Evolutionary conservation across 2,888 invertebrate genomes (phyloP), one percentile per base, ranked within the genome.

Genomic region (Sisyra nigra): DNA sequence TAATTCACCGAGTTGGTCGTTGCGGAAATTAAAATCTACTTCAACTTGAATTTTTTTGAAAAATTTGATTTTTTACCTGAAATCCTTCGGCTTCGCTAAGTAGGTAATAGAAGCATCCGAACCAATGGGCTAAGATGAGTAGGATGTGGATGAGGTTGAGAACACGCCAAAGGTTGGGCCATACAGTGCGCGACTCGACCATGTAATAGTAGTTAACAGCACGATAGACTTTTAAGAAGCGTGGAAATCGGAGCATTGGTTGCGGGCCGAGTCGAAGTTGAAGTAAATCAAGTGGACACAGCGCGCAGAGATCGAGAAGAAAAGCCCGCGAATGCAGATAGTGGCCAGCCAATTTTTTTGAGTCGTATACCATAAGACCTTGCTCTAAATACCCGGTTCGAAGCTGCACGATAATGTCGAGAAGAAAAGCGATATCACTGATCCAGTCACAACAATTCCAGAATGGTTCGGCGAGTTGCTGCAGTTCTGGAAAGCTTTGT

Each of bases 71-170:
- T 15, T 61, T 65, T 47, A 79, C 80, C 72, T 79, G 76, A 61
- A 88, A 88, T 14, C 80, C 83, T 61, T 91, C 89, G 45, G 84
- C 83, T 59, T 93, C 89, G 5, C 92, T 92, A 44, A 94, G 74
- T 56, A 94, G 67, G 67, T 85, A 94, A 70, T 94, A 94, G 71
- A 94, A 94, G 64, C 93, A 94, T 44, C 94, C 94, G 61, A 94
- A 94, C 94, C 94, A 94, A 61, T 94, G 94, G 41, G 93, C 92
- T 54, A 93, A 71, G 56, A 94, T 86, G 54, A 94, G 76, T 50
- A 94, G 74, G 55, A 94, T 92, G 62, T 94, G 94, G 52, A 93
- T 88, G 48, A 94, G 72, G 67, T 93, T 94, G 57, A 91, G 78
- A 50, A 94, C 94, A 11, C 94, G 73, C 87, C 93, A 92, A 60